Base-by-base conservation (phyloP, 2,888 invertebrate genomes). In the Ashinkailepas kermadecensis region DNA sequence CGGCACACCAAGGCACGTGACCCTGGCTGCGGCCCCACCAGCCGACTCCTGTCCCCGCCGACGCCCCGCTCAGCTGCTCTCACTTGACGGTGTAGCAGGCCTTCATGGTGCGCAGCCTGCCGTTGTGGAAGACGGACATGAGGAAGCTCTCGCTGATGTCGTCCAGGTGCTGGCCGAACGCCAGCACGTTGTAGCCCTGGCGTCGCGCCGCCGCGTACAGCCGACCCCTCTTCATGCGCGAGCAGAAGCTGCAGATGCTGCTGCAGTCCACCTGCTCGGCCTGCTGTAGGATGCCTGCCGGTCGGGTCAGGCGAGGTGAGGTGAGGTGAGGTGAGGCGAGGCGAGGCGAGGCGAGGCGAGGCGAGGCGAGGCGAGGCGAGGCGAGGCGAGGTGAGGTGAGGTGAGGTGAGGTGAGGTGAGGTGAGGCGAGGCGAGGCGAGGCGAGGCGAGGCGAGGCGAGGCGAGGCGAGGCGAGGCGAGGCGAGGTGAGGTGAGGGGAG, bases 141-240 rank as follows among this genome's bases (percentile, higher is more conserved):
- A 96, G 88, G 88, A 96, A 95, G 83, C 92, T 93, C 86, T 94
- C 92, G 56, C 94, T 92, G 10, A 95, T 89, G 87, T 94, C 94
- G 88, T 96, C 95, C 81, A 96, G 88, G 87, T 93, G 93, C 87
- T 96, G 95, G 2, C 94, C 95, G 62, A 96, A 89, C 0, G 95
- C 95, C n/a, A 95, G 89, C 4, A 95, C 95, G 86, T 95, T 94
- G 89, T 94, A 96, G 0, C 92, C 92, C 85, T 93, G 92, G 82
- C 91, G 90, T 83, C 92, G 90, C 0, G 95, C 95, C 58, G 93
- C 90, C 0, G 91, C 89, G 87, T 94, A 94, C 65, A 95, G 90
- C 83, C 94, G 91, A 10, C 93, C 92, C 21, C 95, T 90, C 84
- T 92, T 91, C 87, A 91, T 90, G 83, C 92, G 91, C 80, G 91